A percentile compares a stretch with the other conserved stretches of the same genome.
Conservation (phyloP, 2,797 vertebrate species). For the Xerus rutilus region DNA sequence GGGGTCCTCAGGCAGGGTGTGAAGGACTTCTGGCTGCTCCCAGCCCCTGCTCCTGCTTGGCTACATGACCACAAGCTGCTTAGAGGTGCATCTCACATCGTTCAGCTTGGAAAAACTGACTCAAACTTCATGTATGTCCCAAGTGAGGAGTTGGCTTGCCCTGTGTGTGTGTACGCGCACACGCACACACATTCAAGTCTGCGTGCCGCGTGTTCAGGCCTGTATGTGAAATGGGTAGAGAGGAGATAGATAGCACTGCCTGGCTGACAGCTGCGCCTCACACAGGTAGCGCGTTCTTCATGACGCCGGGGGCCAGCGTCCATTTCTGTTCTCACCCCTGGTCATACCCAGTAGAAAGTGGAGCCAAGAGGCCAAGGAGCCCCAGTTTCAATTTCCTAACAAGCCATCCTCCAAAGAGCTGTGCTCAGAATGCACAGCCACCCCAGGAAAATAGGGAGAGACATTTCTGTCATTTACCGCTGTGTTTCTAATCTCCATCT, state of each 20-base stretch:
- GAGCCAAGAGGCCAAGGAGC: background rate
- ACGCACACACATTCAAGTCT: background rate
- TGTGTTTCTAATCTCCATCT: background rate
- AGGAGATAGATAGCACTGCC: rapidly evolving
- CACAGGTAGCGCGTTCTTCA: rapidly evolving
- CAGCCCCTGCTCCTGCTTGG: rapidly evolving
- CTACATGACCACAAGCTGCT: rapidly evolving
- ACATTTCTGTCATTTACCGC: rapidly evolving
- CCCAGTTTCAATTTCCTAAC: rapidly evolving
- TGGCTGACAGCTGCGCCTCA: rapidly evolving
- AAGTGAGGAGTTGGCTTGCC: background rate
- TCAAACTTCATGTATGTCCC: background rate
- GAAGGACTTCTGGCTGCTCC: rapidly evolving
- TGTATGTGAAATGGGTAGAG: rapidly evolving
- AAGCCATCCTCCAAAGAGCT: background rate
- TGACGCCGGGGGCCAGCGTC: rapidly evolving
- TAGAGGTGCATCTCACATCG: rapidly evolving
- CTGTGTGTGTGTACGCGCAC: too few relatives aligned
- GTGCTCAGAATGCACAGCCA: background rate
- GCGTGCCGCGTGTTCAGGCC: background rate
- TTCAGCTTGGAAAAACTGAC: background rate
- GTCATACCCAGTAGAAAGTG: background rate
- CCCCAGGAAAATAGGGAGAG: background rate
- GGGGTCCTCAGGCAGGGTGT: background rate
- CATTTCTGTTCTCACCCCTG: background rate